Percentiles rank a stretch among this genome's conserved stretches.
phyloP scores from a whole-genome alignment of 2,888 invertebrate genomes.

The Myopa testacea region DNA sequence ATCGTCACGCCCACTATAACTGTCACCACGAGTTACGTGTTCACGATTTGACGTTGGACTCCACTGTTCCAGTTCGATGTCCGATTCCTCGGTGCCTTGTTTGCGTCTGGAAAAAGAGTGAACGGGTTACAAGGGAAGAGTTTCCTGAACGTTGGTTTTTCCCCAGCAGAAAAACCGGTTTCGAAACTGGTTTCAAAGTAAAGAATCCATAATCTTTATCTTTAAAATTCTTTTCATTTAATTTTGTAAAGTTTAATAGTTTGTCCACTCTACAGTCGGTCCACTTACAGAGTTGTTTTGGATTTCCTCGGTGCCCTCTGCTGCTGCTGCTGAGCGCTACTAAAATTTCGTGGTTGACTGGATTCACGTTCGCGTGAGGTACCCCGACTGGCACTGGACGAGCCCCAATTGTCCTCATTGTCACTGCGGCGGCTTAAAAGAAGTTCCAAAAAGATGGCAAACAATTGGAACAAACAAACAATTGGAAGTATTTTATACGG shows the following conservation, averaged over 20 bases:
- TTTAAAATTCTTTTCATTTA: too few species aligned
- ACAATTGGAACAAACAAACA: too few species aligned
- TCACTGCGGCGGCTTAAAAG: constrained; percentile 54
- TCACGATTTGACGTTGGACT: constrained; percentile 42
- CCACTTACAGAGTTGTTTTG: constrained; percentile 43
- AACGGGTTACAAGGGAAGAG: not conserved
- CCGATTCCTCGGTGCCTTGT: constrained; percentile 59
- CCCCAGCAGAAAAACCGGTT: too few species aligned
- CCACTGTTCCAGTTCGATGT: constrained; percentile 54
- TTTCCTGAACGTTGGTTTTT: too few species aligned
- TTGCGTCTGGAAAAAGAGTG: constrained; percentile 50
- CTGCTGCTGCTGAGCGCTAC: constrained; percentile 54
- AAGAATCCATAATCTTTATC: too few species aligned
- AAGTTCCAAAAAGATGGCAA: constrained; percentile 8
- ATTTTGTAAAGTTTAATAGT: too few species aligned
- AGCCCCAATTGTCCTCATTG: constrained; percentile 60
- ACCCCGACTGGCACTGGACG: constrained; percentile 60
- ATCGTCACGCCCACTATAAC: constrained; percentile 43
- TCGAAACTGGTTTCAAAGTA: too few species aligned
- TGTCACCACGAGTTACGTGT: constrained; percentile 45
- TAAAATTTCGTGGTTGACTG: constrained; percentile 52
- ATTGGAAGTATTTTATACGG: too few species aligned
- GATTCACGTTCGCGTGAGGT: constrained; percentile 60
- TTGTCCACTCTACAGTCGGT: not conserved
- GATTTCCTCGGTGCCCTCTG: constrained; percentile 25